Conservation (phyloP, 2,888 invertebrate species). For the Euzophera pinguis region DNA sequence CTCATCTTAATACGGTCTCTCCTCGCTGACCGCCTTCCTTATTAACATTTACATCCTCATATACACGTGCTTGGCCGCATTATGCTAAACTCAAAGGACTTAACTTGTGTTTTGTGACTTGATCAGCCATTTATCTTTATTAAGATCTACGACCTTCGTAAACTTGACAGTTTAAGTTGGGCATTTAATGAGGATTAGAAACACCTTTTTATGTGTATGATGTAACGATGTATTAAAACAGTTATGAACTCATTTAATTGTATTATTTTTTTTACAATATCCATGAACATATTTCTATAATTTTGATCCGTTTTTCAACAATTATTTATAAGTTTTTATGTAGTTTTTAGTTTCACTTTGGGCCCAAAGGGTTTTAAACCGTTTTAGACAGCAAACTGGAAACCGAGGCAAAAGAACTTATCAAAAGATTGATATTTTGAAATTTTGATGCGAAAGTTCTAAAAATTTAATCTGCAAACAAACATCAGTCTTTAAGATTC, state of each 20-base stretch:
- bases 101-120: slow-evolving; percentile 32
- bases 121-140: slow-evolving; percentile 59
- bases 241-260: neutral
- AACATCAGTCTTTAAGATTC: no score
- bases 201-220: slow-evolving; percentile 25
- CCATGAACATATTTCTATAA: no score
- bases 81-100: slow-evolving; percentile 43
- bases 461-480: no score
- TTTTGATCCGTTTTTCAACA: no score
- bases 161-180: slow-evolving; percentile 34
- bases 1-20: slow-evolving; percentile 25
- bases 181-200: slow-evolving; percentile 43
- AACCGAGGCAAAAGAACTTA: no score
- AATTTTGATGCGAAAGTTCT: no score
- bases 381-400: no score
- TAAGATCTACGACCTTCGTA: slow-evolving; percentile 46
- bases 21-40: slow-evolving; percentile 38
- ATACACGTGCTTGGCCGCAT: slow-evolving; percentile 32
- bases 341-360: no score
- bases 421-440: no score
- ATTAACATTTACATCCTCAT: slow-evolving; percentile 25
- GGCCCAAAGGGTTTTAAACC: no score
- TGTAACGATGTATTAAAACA: neutral
- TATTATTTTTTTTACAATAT: no score
- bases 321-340: no score